These are phyloP conservation scores for Chamaea fasciata DNA, from an alignment of 2,113 vertebrate species.

Conservation along the genomic window DNA sequence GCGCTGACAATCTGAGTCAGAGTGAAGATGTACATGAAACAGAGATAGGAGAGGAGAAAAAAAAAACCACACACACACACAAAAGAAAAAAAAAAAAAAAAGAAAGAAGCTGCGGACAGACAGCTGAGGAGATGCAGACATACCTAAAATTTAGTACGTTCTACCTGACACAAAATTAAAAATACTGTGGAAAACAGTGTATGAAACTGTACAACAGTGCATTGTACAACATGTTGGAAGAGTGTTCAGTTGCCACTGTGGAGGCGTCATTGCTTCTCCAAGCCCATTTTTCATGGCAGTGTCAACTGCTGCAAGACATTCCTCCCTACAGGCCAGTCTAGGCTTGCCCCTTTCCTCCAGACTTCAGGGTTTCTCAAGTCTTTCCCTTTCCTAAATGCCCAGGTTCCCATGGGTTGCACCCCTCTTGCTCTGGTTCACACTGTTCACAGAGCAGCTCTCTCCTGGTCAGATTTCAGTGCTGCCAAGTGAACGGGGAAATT, in stretches of 20 bases:
- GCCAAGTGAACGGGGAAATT: background rate
- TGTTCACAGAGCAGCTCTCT: background rate
- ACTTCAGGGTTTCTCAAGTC: background rate
- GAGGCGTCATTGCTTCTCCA: background rate
- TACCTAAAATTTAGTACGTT: background rate
- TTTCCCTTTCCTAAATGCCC: background rate
- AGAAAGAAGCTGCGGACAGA: background rate
- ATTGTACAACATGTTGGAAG: background rate
- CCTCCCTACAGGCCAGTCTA: background rate
- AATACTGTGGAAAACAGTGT: background rate
- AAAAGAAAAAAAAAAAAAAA: background rate
- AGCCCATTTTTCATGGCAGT: background rate
- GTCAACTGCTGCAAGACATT: background rate
- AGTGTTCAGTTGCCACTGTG: background rate
- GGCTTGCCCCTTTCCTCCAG: background rate
- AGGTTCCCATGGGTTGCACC: fast-evolving
- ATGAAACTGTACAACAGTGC: background rate
- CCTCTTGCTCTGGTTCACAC: background rate
- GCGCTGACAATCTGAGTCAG: slow-evolving; percentile 76
- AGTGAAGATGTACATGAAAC: slow-evolving; percentile 41
- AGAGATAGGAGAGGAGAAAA: background rate
- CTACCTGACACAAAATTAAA: background rate
- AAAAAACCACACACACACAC: too few species aligned
- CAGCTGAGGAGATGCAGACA: slow-evolving; percentile 9
- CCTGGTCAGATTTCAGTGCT: background rate